phyloP scores from a whole-genome alignment of 1,140 invertebrate species.

The Bombus waltoni region DNA sequence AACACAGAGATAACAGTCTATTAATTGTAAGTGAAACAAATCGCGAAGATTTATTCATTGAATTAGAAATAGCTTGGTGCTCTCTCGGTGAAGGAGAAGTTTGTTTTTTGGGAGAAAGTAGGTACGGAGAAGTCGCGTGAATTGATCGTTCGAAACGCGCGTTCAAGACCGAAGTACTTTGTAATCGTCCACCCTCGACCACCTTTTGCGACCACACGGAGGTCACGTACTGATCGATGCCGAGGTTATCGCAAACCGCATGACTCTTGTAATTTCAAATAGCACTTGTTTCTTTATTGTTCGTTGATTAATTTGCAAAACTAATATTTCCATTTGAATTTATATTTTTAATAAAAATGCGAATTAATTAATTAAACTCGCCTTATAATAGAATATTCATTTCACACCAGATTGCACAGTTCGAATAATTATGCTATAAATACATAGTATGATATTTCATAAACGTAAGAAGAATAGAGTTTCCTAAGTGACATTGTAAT shows the following conservation, averaged over 20 bases:
- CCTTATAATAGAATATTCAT: too few species aligned
- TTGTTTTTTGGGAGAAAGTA: not conserved
- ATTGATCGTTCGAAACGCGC: slow-evolving; percentile 26
- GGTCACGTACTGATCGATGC: slow-evolving; percentile 58
- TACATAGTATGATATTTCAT: too few species aligned
- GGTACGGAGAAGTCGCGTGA: slow-evolving; percentile 13
- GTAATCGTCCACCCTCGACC: slow-evolving; percentile 60
- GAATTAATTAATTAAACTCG: too few species aligned
- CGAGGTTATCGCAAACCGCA: slow-evolving; percentile 44
- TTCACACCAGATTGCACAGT: too few species aligned
- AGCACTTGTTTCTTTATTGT: not conserved
- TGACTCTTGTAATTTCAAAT: slow-evolving; percentile 28
- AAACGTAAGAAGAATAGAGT: too few species aligned
- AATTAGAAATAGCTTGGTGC: too few species aligned
- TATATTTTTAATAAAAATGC: too few species aligned
- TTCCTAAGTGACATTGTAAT: too few species aligned
- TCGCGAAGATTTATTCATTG: too few species aligned
- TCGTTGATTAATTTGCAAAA: slow-evolving; percentile 3
- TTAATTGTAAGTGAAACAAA: too few species aligned
- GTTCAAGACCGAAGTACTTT: slow-evolving; percentile 53
- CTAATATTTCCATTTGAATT: not conserved
- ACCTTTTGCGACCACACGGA: slow-evolving; percentile 42
- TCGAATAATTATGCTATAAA: too few species aligned
- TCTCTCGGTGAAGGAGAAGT: not conserved
- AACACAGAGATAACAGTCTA: too few species aligned